Percentiles rank a stretch among this genome's conserved stretches.
phyloP scores from a whole-genome alignment of 2,113 vertebrate genomes.

The Neogobius melanostomus region DNA sequence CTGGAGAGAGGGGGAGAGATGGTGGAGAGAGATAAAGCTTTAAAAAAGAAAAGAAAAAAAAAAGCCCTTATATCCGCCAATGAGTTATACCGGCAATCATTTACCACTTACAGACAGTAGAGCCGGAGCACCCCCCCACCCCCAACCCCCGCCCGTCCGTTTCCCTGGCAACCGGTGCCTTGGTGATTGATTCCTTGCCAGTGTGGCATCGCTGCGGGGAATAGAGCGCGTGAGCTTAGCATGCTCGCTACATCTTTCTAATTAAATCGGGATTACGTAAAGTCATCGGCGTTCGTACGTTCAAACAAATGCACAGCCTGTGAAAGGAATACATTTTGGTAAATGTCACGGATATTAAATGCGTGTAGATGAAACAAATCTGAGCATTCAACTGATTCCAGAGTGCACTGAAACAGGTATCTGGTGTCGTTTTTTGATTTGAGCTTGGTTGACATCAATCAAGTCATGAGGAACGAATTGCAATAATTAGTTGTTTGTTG shows the following conservation, averaged over 20 bases:
- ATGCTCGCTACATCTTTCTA: conserved; percentile 89
- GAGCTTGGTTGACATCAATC: conserved; percentile 52
- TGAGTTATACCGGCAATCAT: conserved; percentile 88
- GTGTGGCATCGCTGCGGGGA: conserved; percentile 91
- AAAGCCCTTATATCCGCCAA: conserved; percentile 85
- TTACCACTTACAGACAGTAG: conserved; percentile 89
- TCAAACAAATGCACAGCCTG: conserved; percentile 82
- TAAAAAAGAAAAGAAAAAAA: conserved; percentile 88
- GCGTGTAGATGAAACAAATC: conserved; percentile 65
- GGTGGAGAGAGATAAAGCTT: conserved; percentile 51
- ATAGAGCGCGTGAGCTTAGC: conserved; percentile 84
- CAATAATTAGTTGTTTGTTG: conserved; percentile 57
- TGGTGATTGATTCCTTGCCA: conserved; percentile 97
- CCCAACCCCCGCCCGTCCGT: conserved; percentile 70
- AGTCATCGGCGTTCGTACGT: conserved; percentile 84
- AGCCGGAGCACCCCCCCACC: conserved; percentile 75
- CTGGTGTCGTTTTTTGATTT: neutral
- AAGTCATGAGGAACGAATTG: conserved; percentile 51
- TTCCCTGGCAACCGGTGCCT: conserved; percentile 86
- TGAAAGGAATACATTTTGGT: conserved; percentile 83
- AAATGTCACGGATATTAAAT: conserved; percentile 87
- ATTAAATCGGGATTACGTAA: conserved; percentile 96
- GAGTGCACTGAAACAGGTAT: conserved; percentile 24
- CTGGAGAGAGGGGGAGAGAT: conserved; percentile 68
- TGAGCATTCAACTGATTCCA: conserved; percentile 37